Evolutionary conservation across 1,140 invertebrate genomes (phyloP).

Genomic region (Magallana angulata): DNA sequence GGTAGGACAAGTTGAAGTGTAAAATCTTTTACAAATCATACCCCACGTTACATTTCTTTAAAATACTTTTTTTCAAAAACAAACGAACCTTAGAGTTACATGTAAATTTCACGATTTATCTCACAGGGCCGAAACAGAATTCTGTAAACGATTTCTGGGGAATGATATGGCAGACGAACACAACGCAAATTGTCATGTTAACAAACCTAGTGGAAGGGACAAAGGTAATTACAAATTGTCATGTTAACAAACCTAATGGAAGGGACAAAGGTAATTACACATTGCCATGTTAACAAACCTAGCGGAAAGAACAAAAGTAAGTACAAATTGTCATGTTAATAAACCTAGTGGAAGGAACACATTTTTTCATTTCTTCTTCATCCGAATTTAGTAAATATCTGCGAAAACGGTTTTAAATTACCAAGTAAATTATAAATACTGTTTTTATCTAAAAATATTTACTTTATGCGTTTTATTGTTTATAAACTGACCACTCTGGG

Average conservation of each 20-base stretch:
- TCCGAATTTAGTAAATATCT: too few species aligned
- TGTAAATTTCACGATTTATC: neutral
- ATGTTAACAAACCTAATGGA: too few species aligned
- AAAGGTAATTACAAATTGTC: conserved; percentile 17
- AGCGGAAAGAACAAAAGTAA: conserved; percentile 33
- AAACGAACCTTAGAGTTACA: too few species aligned
- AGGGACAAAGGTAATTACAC: conserved; percentile 2
- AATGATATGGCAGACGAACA: conserved; percentile 46
- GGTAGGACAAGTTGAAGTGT: neutral
- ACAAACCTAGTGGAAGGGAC: conserved; percentile 43
- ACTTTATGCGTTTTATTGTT: too few species aligned
- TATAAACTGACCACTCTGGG: too few species aligned
- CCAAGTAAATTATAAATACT: too few species aligned
- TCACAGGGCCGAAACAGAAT: conserved; percentile 37
- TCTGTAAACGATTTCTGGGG: conserved; percentile 38
- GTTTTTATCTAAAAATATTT: too few species aligned
- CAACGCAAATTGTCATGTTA: conserved; percentile 39
- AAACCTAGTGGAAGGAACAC: neutral
- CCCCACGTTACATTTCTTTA: too few species aligned
- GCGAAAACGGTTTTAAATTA: too few species aligned
- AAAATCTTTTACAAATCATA: too few species aligned
- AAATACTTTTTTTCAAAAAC: too few species aligned
- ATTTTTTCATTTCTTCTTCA: too few species aligned
- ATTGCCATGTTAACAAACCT: conserved; percentile 46
- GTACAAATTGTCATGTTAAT: neutral